Evolutionary conservation across 2,797 vertebrate genomes (phyloP), one percentile per base, ranked within the genome.

Genomic region (Fistularia commersonii): DNA sequence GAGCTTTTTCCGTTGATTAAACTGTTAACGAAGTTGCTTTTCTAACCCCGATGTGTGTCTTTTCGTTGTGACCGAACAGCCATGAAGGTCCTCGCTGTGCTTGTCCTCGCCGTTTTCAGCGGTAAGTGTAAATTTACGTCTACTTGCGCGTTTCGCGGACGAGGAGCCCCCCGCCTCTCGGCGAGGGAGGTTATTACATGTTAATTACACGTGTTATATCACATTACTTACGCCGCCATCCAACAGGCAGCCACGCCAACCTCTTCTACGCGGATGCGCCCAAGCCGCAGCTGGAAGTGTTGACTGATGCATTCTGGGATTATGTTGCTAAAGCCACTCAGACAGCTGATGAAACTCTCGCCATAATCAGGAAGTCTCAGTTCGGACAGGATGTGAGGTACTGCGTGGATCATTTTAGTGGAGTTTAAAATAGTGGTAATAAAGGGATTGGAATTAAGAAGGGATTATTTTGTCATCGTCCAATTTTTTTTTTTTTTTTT

Each of bases 361-460:
- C 89, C 69, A 79, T 69, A 61, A 83, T 92, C 75, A 87, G 49
- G 63, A 74, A 83, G 39, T 83, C 88, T 38, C 77, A 86, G 58
- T 60, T 92, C 32, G 87, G 87, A 45, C 78, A 88, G 72, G 88
- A 92, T 1, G 42, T 92, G 49, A 90, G 83, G 91, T 93, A 76
- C 4, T 23, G 23, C 23, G 4, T 23, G 23, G 23, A 79, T 81
- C 37, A n/a, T 9, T 9, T 51, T 41, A 5, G 5, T 6, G 4
- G 15, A 38, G 8, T 23, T 7, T 11, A 8, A 23, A 23, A 23
- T 23, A 23, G 23, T 23, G 23, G 23, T 23, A 23, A 23, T 23
- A 23, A 4, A 23, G 23, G 23, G 4, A 23, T 10, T 14, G 12
- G 5, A 51, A 11, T 1, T 8, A 32, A 37, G 11, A 6, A 37